A percentile compares a stretch with the other conserved stretches of the same genome.
Evolutionary conservation across 2,113 vertebrate species (phyloP).

Genomic region (Lynx canadensis): DNA sequence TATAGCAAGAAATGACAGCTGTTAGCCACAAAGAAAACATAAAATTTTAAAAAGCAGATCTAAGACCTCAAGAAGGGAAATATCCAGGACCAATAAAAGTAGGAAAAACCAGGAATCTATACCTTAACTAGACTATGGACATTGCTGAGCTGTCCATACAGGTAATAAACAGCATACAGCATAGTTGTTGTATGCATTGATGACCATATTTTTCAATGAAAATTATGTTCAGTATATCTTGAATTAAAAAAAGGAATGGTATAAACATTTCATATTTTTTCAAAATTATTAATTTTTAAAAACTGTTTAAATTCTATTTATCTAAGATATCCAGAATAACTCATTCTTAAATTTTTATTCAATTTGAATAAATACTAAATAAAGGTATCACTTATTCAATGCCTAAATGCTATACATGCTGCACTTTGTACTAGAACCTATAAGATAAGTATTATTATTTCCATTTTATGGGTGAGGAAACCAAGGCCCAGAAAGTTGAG

Average conservation of each 20-base stretch:
- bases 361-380: neutral
- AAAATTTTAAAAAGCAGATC: neutral
- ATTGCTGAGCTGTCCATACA: neutral
- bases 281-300: slow-evolving; percentile 20
- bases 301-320: neutral
- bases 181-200: neutral
- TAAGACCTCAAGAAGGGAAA: neutral
- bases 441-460: neutral
- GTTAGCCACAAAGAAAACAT: neutral
- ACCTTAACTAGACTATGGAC: neutral
- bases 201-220: neutral
- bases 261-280: neutral
- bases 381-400: neutral
- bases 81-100: neutral
- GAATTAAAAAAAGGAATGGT: neutral
- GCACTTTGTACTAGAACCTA: neutral
- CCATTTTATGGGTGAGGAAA: neutral
- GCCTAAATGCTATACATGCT: neutral
- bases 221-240: neutral
- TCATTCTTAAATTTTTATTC: neutral
- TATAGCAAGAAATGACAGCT: slow-evolving; percentile 8
- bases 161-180: neutral
- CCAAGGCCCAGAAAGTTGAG: neutral
- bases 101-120: neutral
- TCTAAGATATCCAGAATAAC: neutral